Conservation (phyloP, 2,113 vertebrate species). For the Petrocephalus zakoni region DNA sequence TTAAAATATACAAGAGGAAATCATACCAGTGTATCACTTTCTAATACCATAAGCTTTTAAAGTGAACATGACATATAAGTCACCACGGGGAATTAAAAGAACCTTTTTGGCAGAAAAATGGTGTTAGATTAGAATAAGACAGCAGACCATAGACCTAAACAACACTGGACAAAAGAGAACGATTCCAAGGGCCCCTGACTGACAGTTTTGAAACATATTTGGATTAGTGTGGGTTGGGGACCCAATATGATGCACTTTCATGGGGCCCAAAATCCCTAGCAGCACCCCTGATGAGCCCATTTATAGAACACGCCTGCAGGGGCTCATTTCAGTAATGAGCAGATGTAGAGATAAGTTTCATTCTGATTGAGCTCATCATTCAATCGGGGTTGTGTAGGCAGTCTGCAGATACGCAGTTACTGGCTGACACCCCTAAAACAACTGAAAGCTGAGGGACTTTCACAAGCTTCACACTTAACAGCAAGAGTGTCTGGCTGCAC, state of each 20-base stretch:
- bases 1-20: neutral
- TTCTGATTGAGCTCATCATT: conserved; percentile 24
- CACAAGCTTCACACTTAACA: neutral
- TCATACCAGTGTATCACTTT: neutral
- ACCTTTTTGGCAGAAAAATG: neutral
- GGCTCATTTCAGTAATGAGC: conserved; percentile 18
- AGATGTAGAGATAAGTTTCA: conserved; percentile 25
- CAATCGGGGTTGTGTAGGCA: conserved; percentile 12
- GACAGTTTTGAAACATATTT: no score
- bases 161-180: no score
- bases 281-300: neutral
- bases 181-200: no score
- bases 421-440: conserved; percentile 22
- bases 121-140: neutral
- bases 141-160: neutral
- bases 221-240: no score
- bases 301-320: neutral
- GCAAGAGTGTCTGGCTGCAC: neutral
- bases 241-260: no score
- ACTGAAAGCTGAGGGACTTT: neutral
- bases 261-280: no score
- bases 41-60: neutral
- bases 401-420: conserved; percentile 34
- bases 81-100: neutral
- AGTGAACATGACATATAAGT: neutral